Evolutionary conservation across 2,113 vertebrate genomes (phyloP).

Genomic region (Benitochromis conjunctus): DNA sequence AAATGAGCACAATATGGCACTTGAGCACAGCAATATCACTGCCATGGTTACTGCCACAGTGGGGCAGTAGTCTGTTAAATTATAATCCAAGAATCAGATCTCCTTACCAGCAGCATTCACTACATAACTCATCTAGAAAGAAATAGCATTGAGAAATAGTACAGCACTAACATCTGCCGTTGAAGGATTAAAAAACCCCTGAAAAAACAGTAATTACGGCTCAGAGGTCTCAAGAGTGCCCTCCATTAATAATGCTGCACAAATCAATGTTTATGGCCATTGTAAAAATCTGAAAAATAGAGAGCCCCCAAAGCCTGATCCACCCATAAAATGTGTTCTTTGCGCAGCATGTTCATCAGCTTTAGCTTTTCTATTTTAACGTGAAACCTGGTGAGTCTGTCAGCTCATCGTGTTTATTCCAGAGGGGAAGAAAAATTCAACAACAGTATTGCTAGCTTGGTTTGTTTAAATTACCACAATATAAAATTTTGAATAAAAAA

Average conservation of each 20-base stretch:
- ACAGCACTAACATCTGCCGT: not conserved
- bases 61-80: constrained; percentile 57
- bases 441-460: not conserved
- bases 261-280: constrained; percentile 73
- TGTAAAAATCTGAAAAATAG: constrained; percentile 59
- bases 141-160: not conserved
- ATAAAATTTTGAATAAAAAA: not conserved
- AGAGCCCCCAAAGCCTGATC: constrained; percentile 18
- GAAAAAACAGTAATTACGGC: constrained; percentile 62
- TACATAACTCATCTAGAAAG: constrained; percentile 2
- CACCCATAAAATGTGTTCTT: constrained; percentile 39
- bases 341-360: not conserved
- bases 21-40: not conserved
- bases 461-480: not conserved
- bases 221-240: constrained; percentile 59
- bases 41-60: constrained; percentile 54
- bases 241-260: constrained; percentile 56
- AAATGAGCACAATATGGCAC: not conserved
- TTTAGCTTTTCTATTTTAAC: constrained; percentile 6
- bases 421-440: not conserved
- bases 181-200: not conserved
- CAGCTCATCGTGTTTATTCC: not conserved
- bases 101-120: not conserved
- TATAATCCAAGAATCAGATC: constrained; percentile 8
- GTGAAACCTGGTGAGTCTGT: not conserved